Evolutionary conservation across 1,140 invertebrate genomes (phyloP).

Genomic region (Lepidurus packardi): DNA sequence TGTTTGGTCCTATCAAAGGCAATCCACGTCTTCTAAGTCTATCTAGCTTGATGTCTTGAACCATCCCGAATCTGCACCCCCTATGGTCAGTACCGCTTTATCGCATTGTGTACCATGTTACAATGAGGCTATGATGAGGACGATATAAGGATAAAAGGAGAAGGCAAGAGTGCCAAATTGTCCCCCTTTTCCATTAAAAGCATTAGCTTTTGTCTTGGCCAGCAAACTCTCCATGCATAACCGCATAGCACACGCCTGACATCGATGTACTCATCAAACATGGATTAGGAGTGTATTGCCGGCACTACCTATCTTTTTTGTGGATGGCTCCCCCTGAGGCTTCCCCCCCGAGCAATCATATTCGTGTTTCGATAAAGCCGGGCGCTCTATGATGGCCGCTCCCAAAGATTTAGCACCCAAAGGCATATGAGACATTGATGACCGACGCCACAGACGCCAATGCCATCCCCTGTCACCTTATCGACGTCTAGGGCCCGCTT

Average conservation of each 20-base stretch:
- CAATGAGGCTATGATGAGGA: too few species aligned
- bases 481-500: slow-evolving; percentile 13
- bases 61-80: too few species aligned
- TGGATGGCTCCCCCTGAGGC: too few species aligned
- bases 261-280: slow-evolving; percentile 11
- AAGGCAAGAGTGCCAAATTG: too few species aligned
- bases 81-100: too few species aligned
- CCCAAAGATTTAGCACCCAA: slow-evolving; percentile 18
- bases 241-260: not conserved
- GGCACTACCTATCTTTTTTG: not conserved
- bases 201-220: too few species aligned
- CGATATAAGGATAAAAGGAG: too few species aligned
- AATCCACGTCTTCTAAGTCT: too few species aligned
- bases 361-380: not conserved
- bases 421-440: slow-evolving; percentile 1
- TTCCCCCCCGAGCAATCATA: not conserved
- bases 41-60: too few species aligned
- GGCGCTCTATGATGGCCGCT: not conserved
- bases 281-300: slow-evolving; percentile 11
- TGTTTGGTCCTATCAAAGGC: too few species aligned
- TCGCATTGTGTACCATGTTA: too few species aligned
- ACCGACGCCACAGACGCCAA: slow-evolving; percentile 8
- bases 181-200: too few species aligned
- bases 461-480: slow-evolving; percentile 17
- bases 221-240: not conserved